Evolutionary conservation across 2,888 invertebrate species (phyloP), one percentile per base, ranked within the genome.

Genomic region (Drosophila quinaria): DNA sequence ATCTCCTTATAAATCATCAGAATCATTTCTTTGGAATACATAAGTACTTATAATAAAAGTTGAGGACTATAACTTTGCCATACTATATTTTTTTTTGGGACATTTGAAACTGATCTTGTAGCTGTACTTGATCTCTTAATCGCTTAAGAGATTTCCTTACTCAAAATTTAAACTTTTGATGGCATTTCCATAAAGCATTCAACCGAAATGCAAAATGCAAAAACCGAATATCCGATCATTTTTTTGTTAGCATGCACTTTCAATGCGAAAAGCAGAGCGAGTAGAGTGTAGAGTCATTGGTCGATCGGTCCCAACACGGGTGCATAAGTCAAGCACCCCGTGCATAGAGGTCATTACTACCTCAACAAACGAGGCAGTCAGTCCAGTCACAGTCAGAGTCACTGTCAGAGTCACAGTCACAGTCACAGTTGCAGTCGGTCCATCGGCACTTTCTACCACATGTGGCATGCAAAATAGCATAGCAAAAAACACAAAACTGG

Each of bases 401-500:
- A 2, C n/a, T 22, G 55, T 51, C 35, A 13, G 33, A 17, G 49
- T 44, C 33, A 2, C n/a, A 22, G 44, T 35, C 44, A 4, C 31
- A 13, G 55, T 55, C 42, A 17, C 10, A 33, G 49, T 31, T 19
- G 13, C 19, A 50, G 50, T 50, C 33, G 66, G 46, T 77, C 66
- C 75, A 79, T 64, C 55, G 79, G 64, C 82, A 80, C 86, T 85
- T 85, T 85, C 86, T 85, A 86, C 77, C 88, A 83, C 87, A 87
- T 85, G 83, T 76, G 78, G 78, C 88, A 85, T 87, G 85, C 85
- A 85, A 85, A 87, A 87, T 87, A 87, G 73, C 73, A 69, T 64
- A 70, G 46, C 52, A 71, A 44, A 59, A 58, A 58, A 49, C 19
- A 47, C 13, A 58, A 79, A 85, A 84, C 83, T 85, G 88, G 85